Percentiles rank a stretch among this genome's conserved stretches.
phyloP scores from a whole-genome alignment of 2,113 vertebrate genomes.

The Hepsetus odoe region DNA sequence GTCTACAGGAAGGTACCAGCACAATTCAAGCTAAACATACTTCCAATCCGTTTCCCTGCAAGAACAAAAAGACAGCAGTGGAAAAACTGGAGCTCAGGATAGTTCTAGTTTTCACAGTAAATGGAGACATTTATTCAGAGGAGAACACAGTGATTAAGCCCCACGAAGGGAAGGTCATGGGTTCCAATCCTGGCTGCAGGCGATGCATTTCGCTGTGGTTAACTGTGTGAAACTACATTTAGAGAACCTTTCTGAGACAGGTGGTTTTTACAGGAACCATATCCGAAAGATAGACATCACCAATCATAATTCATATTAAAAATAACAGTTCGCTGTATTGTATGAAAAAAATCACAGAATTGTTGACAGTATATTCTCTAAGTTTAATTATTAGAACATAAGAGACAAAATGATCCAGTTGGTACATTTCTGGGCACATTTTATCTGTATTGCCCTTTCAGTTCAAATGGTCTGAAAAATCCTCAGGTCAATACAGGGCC shows the following conservation, averaged over 20 bases:
- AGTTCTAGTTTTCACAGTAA: background rate
- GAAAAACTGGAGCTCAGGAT: background rate
- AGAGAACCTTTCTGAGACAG: no score
- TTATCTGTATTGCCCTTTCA: background rate
- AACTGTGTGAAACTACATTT: no score
- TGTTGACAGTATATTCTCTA: background rate
- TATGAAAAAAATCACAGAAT: no score
- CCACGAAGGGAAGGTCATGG: no score
- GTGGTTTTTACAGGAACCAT: no score
- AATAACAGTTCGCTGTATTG: no score
- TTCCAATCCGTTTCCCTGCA: background rate
- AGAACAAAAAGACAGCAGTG: background rate
- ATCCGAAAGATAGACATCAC: no score
- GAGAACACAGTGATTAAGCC: background rate
- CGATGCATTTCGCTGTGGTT: background rate
- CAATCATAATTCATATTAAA: no score
- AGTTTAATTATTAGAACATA: background rate
- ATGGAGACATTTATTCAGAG: background rate
- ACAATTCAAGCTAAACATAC: background rate
- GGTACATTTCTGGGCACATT: background rate
- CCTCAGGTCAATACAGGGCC: slow-evolving; percentile 31
- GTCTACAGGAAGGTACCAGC: background rate
- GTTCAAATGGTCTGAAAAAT: slow-evolving; percentile 1
- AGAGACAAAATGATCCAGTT: background rate
- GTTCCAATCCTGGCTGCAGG: no score